Evolutionary conservation across 2,113 vertebrate species (phyloP), one percentile per base, ranked within the genome.

Genomic region (Catharus bicknelli): DNA sequence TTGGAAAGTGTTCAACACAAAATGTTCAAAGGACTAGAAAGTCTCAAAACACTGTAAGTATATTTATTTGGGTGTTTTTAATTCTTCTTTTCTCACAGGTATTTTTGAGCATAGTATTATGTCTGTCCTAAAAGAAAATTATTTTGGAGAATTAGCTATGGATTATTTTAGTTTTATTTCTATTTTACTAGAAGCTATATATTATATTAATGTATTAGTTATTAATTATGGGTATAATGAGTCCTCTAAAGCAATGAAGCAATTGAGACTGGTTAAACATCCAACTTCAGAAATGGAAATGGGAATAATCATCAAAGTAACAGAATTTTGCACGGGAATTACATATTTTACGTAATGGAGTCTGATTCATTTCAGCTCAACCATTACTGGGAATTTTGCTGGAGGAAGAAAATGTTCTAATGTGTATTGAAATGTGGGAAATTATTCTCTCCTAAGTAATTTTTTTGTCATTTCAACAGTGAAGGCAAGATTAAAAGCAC

Each of bases 1-100:
- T 96, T 99, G 94, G 99, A 99, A 96, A 99, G 97, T 64, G 95
- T 99, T 66, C 98, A 97, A 72, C 97, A 99, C 95, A 98, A 98
- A 96, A 99, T 99, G 99, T 98, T 99, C 95, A 99, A 98, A 96
- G 99, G 99, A 75, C 97, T 99, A 74, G 94, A 98, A 81, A 98
- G 99, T 90, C 98, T 99, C 61, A 99, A 99, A 96, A 99, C 99
- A 29, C 94, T 99, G 99, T 99, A 97, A 98, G 99, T 98, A 59
- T 88, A 69, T 70, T 45, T 45, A 38, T 68, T 81, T 55, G 4
- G 1, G 10, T 78, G 5, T 0, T 30, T 83, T 78, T 63, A 43
- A 36, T 47, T 79, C 16, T 38, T 57, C 8, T 36, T 67, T 80
- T 91, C 20, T 89, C 32, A 15, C 16, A 23, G 10, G 5, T 75